Conservation (phyloP, 2,888 invertebrate genomes). For the Hyposoter didymator region DNA sequence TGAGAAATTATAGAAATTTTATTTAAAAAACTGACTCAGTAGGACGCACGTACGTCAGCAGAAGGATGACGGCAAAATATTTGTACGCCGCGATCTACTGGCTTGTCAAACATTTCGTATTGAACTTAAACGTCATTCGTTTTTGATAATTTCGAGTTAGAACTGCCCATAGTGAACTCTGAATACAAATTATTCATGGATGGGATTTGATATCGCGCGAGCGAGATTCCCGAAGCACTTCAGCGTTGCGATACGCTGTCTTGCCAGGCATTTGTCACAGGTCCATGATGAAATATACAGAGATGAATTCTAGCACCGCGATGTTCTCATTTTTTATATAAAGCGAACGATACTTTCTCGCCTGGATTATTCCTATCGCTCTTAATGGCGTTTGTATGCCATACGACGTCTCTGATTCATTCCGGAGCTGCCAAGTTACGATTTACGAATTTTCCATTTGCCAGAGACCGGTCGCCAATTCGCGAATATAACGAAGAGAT, state of each 20-base stretch:
- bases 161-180: background rate
- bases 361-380: constrained; percentile 59
- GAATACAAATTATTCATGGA: constrained; percentile 15
- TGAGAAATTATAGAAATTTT: too few species aligned
- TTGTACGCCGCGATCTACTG: too few species aligned
- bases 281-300: constrained; percentile 5
- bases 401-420: constrained; percentile 59
- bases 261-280: constrained; percentile 30
- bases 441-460: constrained; percentile 16
- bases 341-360: constrained; percentile 23
- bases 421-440: constrained; percentile 48
- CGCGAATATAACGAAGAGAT: constrained; percentile 54
- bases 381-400: constrained; percentile 57
- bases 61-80: too few species aligned
- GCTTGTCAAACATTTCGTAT: too few species aligned
- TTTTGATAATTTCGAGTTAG: background rate
- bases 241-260: constrained; percentile 7
- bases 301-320: background rate
- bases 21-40: too few species aligned
- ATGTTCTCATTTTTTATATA: constrained; percentile 15
- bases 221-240: constrained; percentile 34
- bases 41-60: too few species aligned
- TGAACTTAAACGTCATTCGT: background rate
- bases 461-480: constrained; percentile 10
- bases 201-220: constrained; percentile 42